Evolutionary conservation across 1,140 invertebrate species (phyloP), one percentile per base, ranked within the genome.

Genomic region (Babylonia areolata): DNA sequence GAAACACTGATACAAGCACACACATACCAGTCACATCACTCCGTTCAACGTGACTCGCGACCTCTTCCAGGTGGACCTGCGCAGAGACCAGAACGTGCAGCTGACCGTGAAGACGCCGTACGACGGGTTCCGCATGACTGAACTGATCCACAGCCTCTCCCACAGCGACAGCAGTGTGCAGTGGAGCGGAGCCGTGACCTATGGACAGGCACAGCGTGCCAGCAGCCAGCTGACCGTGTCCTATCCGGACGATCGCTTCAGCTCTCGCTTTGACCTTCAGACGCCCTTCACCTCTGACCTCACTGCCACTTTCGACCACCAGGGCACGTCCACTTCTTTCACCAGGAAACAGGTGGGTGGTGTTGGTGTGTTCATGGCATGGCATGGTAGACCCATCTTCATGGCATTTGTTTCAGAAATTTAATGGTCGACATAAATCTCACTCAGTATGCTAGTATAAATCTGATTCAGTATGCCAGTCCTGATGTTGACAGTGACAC

Each of bases 221-320:
- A 31, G 42, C 78, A 58, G 78, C 42, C 42, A 80, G 78, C 40
- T 80, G 78, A 80, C 78, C 23, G 40, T 80, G 9, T 51, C 78
- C 46, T 28, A 31, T 0, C 78, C 40, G 3, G 78, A 54, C n/a
- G 78, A 35, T 20, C 78, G 40, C 12, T 33, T 80, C 78, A 80
- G 78, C 78, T 80, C 31, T 37, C 40, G 46, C 78, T 35, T 80
- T 54, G 78, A 80, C 23, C 42, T 51, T 80, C 78, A 58, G 40
- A 15, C 78, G n/a, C 78, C 46, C 39, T 54, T 54, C 78, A 80
- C 78, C 78, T 80, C 78, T 54, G 78, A 80, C 78, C 78, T 80
- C 6, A 54, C 33, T n/a, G 78, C 46, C 28, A 35, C 42, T 37
- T 51, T 33, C 33, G 78, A 80, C n/a, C 31, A 35, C 15, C 78